These are phyloP conservation scores for Barnardius zonarius DNA, from an alignment of 2,113 vertebrate species.

Conservation along the genomic window DNA sequence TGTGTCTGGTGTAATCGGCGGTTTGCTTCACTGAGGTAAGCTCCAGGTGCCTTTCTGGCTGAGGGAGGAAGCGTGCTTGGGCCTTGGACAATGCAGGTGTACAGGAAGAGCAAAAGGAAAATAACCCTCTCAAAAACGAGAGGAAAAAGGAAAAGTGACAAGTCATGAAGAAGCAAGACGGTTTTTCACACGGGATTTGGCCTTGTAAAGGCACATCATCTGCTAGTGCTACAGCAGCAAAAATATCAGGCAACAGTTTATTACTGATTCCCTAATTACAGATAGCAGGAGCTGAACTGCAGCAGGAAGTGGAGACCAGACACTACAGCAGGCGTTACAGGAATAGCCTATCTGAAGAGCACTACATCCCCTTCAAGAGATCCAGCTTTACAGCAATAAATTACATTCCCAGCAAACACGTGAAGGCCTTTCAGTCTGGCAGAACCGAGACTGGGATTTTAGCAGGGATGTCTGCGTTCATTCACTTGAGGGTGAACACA, in stretches of 20 bases:
- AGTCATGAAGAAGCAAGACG: background rate
- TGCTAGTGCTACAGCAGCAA: background rate
- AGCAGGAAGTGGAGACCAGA: background rate
- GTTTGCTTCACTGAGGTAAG: background rate
- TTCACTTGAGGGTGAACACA: background rate
- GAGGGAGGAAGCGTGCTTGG: background rate
- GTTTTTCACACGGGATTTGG: background rate
- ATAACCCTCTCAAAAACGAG: background rate
- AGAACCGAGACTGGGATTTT: background rate
- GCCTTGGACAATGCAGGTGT: background rate
- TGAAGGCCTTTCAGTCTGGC: background rate
- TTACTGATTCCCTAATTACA: background rate
- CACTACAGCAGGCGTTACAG: background rate
- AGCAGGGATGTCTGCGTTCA: background rate
- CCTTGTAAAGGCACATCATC: background rate
- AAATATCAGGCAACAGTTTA: background rate
- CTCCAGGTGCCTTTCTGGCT: background rate
- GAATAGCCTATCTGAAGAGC: background rate
- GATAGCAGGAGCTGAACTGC: background rate
- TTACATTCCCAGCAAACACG: background rate
- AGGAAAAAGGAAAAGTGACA: background rate
- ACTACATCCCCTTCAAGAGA: background rate
- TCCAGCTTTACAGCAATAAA: background rate
- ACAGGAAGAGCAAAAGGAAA: background rate
- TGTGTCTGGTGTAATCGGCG: background rate